A percentile compares a stretch with the other conserved stretches of the same genome.
These are phyloP conservation scores for Frieseomelitta varia DNA, from an alignment of 1,140 invertebrate species.

Conservation along the genomic window DNA sequence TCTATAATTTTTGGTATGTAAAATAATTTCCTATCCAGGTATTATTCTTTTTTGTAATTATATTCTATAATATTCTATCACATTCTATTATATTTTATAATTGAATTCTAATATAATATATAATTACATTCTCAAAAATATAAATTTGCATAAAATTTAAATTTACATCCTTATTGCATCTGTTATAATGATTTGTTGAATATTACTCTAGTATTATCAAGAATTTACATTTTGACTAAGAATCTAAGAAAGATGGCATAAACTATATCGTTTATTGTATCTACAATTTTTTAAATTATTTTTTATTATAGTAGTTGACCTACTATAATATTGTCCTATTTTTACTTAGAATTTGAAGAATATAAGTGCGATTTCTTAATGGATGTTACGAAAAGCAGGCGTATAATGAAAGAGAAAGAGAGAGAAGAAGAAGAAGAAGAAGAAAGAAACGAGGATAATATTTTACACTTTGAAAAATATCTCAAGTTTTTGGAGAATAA, in stretches of 20 bases:
- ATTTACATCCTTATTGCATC: neutral
- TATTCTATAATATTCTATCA: no score
- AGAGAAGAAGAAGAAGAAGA: no score
- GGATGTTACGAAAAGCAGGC: neutral
- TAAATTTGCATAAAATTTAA: neutral
- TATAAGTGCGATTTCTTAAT: neutral
- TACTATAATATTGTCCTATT: neutral
- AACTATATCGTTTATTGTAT: neutral
- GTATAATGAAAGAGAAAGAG: no score
- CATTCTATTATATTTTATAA: no score
- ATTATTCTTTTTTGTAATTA: no score
- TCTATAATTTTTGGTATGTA: no score
- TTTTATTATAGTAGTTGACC: neutral
- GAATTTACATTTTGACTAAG: neutral
- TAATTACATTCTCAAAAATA: no score
- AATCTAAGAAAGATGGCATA: neutral
- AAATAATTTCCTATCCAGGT: no score
- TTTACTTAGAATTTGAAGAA: neutral
- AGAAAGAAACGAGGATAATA: no score
- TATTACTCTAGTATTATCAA: neutral
- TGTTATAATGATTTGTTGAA: neutral
- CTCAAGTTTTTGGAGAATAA: no score
- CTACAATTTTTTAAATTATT: neutral
- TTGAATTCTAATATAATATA: no score
- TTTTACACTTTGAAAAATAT: no score